Evolutionary conservation across 1,140 invertebrate genomes (phyloP).

Genomic region (Tenebrio molitor): DNA sequence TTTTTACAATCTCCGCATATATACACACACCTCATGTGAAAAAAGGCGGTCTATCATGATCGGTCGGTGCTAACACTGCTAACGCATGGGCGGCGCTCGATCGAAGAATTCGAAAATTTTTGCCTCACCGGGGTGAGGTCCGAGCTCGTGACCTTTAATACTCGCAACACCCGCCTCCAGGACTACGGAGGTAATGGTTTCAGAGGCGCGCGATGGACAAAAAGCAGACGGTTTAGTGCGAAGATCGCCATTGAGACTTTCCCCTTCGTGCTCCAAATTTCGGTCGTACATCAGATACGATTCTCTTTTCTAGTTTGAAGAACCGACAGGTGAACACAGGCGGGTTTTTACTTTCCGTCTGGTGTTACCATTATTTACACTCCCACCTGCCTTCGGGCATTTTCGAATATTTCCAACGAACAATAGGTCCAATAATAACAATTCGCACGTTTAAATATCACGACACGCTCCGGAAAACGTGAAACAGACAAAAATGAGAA

Average conservation of each 20-base stretch:
- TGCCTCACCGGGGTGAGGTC: too few species aligned
- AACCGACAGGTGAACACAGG: slow-evolving; percentile 15
- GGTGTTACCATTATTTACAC: slow-evolving; percentile 1
- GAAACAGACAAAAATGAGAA: slow-evolving; percentile 12
- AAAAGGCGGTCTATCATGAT: slow-evolving; percentile 32
- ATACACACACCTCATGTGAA: slow-evolving; percentile 27
- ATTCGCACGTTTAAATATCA: slow-evolving; percentile 1
- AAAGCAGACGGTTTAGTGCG: too few species aligned
- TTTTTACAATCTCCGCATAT: slow-evolving; percentile 40
- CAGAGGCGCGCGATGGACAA: too few species aligned
- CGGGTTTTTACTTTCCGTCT: slow-evolving; percentile 1
- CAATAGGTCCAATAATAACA: slow-evolving; percentile 7
- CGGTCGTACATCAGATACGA: neutral
- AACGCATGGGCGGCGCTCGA: neutral
- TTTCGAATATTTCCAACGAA: neutral
- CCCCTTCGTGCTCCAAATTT: slow-evolving; percentile 2
- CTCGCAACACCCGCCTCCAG: too few species aligned
- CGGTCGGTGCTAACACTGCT: neutral
- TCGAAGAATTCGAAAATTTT: neutral
- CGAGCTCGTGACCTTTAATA: too few species aligned
- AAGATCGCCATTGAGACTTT: too few species aligned
- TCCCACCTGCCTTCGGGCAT: slow-evolving; percentile 11
- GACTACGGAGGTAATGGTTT: too few species aligned
- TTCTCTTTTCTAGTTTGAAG: neutral
- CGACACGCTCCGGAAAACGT: neutral